Evolutionary conservation across 2,888 invertebrate genomes (phyloP), one percentile per base, ranked within the genome.

Genomic region (Rhimphoctona megacephalus): DNA sequence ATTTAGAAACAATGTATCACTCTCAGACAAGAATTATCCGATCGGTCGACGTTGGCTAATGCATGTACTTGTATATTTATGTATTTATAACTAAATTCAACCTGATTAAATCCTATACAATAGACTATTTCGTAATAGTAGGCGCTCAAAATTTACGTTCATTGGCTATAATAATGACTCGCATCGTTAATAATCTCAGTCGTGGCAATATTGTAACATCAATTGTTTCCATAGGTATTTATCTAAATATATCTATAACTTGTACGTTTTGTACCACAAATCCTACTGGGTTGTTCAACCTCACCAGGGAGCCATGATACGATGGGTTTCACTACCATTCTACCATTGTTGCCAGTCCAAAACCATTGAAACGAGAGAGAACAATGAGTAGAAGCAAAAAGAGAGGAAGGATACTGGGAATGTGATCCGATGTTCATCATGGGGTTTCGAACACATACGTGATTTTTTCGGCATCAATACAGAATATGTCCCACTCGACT

Each of bases 281-380:
- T 66, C 54, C 30, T 72, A 66, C n/a, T 5, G 54, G 43, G 54
- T 67, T 39, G 54, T 79, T 61, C 52, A 64, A 77, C 64, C 82
- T 78, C 69, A 43, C 61, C 43, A 25, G 61, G 79, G 82, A 82
- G 54, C 49, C 79, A 70, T 80, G 54, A 66, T 49, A 49, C 66
- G 49, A 6, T 46, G 49, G 43, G 49, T 64, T 36, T 52, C 46
- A 49, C 33, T 39, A 66, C 49, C 46, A 54, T 82, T 52, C 43
- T 30, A 17, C 79, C 76, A 81, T 87, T 85, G 81, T 81, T 84
- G 85, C 76, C 79, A 83, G 79, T 79, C 76, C 78, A 84, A 85
- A 87, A 81, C 76, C 66, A 79, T 79, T 78, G 74, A 70, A 82
- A 74, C 79, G 70, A 70, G 46, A 57, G 11, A 25, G 54, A 79